These are phyloP conservation scores for Alectoris magna DNA, from an alignment of 2,797 vertebrate genomes.

Conservation along the genomic window DNA sequence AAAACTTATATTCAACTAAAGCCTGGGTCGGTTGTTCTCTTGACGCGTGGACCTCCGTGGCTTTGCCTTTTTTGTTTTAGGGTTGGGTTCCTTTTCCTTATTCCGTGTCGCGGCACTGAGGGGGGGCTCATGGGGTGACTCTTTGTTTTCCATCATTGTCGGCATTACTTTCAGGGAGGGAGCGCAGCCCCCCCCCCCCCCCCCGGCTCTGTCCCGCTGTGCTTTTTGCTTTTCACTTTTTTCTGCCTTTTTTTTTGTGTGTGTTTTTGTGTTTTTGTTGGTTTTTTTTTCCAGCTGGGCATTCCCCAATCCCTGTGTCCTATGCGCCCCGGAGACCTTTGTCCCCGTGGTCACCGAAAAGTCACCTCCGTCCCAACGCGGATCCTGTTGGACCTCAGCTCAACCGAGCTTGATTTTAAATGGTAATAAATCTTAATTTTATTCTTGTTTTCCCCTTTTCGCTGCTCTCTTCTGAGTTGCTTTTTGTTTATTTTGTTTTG, in stretches of 20 bases:
- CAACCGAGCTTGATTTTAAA: neutral
- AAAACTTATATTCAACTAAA: constrained; percentile 70
- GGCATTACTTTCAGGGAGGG: accelerated
- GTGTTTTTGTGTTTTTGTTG: no score
- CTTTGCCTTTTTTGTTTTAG: constrained; percentile 4
- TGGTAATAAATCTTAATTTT: neutral
- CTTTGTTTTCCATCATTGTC: accelerated
- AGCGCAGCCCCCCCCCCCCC: accelerated
- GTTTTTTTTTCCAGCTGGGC: neutral
- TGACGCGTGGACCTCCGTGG: neutral
- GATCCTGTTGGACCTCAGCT: neutral
- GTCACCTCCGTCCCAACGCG: neutral
- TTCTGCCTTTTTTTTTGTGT: neutral
- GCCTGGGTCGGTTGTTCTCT: constrained; percentile 56
- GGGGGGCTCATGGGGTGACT: neutral
- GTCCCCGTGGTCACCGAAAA: neutral
- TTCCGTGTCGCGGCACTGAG: neutral
- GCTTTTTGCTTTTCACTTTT: neutral
- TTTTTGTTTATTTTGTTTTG: no score
- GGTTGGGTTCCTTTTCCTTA: neutral
- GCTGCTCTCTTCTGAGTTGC: neutral
- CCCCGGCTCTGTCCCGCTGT: neutral
- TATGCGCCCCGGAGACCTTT: neutral
- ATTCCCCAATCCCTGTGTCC: neutral
- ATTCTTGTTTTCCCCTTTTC: neutral